phyloP scores from a whole-genome alignment of 2,888 invertebrate species.

The Branchellion lobata region DNA sequence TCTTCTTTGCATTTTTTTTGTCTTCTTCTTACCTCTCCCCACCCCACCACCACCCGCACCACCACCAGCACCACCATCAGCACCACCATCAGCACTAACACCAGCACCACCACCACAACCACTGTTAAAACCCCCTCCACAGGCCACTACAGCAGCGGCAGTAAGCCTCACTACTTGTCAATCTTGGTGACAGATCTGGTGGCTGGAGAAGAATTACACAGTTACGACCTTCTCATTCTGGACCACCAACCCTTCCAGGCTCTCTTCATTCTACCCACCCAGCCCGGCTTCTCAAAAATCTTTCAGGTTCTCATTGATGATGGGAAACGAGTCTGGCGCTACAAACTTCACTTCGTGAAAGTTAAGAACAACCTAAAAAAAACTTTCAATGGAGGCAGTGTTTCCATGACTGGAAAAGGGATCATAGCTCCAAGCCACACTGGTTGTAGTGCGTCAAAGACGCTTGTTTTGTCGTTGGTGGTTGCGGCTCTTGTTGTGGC shows the following conservation, averaged over 20 bases:
- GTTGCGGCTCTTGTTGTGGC: too few species aligned
- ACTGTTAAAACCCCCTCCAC: background rate
- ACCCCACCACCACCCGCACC: too few species aligned
- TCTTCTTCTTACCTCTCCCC: too few species aligned
- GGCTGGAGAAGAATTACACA: conserved; percentile 17
- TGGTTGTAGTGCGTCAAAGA: too few species aligned
- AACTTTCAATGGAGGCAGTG: too few species aligned
- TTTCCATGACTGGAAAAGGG: too few species aligned
- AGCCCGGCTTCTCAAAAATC: conserved; percentile 1
- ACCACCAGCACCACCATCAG: too few species aligned
- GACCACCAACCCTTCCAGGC: background rate
- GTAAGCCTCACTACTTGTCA: conserved; percentile 10
- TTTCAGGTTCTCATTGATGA: conserved; percentile 17
- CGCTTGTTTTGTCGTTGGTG: too few species aligned
- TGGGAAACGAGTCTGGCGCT: background rate
- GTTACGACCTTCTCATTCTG: conserved; percentile 11
- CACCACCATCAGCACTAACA: too few species aligned
- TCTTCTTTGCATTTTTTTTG: too few species aligned
- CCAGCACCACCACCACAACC: too few species aligned
- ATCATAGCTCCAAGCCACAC: too few species aligned
- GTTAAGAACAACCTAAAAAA: background rate
- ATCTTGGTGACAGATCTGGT: conserved; percentile 4
- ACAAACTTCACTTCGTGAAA: background rate
- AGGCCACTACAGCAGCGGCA: background rate
- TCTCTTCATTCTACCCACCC: background rate